Conservation (phyloP, 2,797 vertebrate species). For the Adelosebastes latens region DNA sequence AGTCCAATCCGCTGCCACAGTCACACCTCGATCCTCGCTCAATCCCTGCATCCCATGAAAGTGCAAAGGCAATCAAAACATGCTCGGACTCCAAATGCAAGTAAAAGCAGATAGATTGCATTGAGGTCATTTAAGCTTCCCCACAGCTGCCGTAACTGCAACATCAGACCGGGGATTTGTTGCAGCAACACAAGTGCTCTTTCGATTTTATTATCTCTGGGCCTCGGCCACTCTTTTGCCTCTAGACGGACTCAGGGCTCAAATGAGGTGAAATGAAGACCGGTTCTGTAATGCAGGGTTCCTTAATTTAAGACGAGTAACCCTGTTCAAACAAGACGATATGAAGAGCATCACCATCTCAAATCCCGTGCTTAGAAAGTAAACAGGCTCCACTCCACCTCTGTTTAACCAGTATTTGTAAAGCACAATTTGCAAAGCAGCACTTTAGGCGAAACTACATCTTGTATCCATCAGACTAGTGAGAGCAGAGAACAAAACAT, state of each 20-base stretch:
- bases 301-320: neutral
- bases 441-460: neutral
- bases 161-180: conserved; percentile 11
- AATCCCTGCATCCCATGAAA: conserved; percentile 17
- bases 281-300: neutral
- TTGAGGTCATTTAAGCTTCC: conserved; percentile 14
- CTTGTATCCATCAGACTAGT: neutral
- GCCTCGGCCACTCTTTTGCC: neutral
- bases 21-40: conserved; percentile 15
- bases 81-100: conserved; percentile 18
- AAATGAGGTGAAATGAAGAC: conserved; percentile 19
- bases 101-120: conserved; percentile 17
- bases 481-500: neutral
- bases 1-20: conserved; percentile 7
- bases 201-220: conserved; percentile 30
- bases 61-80: conserved; percentile 39
- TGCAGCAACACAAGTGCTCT: conserved; percentile 25
- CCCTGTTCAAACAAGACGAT: neutral
- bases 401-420: neutral
- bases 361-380: neutral
- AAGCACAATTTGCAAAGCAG: neutral
- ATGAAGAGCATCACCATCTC: neutral
- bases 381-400: neutral
- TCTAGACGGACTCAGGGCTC: neutral
- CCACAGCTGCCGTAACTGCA: conserved; percentile 12